Base-by-base conservation (phyloP, 2,113 vertebrate genomes). In the Gasterosteus aculeatus region DNA sequence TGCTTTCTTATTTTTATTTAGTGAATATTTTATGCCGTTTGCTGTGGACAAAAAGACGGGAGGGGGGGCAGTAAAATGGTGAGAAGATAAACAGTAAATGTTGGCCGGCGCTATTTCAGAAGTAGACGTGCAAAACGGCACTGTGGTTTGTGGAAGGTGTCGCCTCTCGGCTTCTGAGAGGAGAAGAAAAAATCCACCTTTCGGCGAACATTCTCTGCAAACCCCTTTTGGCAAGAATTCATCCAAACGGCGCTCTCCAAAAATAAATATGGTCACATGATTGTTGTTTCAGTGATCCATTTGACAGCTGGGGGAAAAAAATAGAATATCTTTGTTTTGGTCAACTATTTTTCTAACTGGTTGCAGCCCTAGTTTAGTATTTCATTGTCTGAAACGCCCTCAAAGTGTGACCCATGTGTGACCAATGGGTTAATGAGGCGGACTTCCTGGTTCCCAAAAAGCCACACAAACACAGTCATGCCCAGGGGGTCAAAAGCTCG, bases 241-340 rank as follows among this genome's bases (percentile, higher is more conserved):
- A 56, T 88, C 68, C 62, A 80, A 89, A 83, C 59, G 64, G 70
- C 26, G 71, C 70, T 73, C 65, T 76, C 63, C 72, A 76, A 87
- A 82, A 85, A 33, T 86, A 78, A 88, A 83, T 79, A 80, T 57
- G 85, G 72, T 88, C 76, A 81, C 84, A 77, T 83, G 85, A 85
- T 75, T 85, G 83, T 86, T 90, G 85, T 90, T 85, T 82, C 12
- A 26, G 11, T 6, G 41, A 15, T 26, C n/a, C 6, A 26, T 42
- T 44, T 9, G 47, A 51, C 47, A 51, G 10, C 47, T 51, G 47
- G 3, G 18, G 18, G 1, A 18, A 18, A 49, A n/a, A 49, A n/a
- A 46, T 58, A 8, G 41, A 49, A 26, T 38, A 10, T 39, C 1
- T 61, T 61, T 5, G 5, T 39, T 38, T 49, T 16, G 44, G 35